Evolutionary conservation across 2,113 vertebrate genomes (phyloP).

Genomic region (Bos javanicus): DNA sequence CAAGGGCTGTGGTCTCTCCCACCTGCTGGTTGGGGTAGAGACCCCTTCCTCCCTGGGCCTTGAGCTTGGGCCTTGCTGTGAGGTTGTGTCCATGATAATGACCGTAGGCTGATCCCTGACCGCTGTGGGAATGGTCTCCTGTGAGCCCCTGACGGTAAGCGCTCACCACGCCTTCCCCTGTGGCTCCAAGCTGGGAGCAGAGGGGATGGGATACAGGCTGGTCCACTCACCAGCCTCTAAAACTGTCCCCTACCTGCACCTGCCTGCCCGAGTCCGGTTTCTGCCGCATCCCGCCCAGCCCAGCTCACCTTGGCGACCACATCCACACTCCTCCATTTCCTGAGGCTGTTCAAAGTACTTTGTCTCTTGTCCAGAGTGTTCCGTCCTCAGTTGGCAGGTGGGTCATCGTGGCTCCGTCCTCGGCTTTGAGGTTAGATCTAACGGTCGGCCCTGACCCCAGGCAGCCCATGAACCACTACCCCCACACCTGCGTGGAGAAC

Average conservation of each 20-base stretch:
- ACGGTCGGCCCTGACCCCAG: neutral
- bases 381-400: neutral
- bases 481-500: neutral
- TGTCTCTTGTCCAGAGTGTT: neutral
- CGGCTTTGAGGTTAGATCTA: neutral
- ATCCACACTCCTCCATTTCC: neutral
- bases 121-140: neutral
- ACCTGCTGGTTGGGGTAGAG: rapidly evolving
- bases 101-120: neutral
- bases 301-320: neutral
- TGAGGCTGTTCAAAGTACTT: neutral
- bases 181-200: neutral
- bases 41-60: neutral
- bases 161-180: rapidly evolving
- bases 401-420: neutral
- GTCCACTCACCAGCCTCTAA: neutral
- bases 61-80: neutral
- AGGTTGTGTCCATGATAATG: neutral
- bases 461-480: neutral
- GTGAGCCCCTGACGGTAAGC: neutral
- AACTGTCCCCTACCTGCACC: neutral
- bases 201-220: too few relatives aligned
- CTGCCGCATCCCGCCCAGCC: rapidly evolving
- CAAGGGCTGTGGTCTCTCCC: neutral
- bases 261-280: neutral